Evolutionary conservation across 2,797 vertebrate genomes (phyloP).

Genomic region (Aselliscus stoliczkanus): DNA sequence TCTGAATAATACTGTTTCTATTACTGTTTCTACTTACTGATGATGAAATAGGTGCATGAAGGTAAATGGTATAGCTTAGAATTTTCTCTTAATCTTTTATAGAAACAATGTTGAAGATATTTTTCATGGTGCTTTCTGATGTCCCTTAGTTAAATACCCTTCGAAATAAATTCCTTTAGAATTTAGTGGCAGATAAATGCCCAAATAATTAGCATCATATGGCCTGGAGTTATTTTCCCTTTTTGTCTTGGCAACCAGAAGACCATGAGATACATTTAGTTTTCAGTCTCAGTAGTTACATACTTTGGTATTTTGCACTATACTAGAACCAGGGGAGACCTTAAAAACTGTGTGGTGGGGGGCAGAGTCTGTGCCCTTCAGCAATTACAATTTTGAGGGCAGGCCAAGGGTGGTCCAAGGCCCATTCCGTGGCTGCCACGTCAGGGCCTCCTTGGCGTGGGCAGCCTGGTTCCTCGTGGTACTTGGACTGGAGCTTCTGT

Average conservation of each 20-base stretch:
- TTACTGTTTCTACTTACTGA: background rate
- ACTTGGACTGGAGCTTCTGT: background rate
- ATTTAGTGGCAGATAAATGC: background rate
- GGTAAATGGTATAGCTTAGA: background rate
- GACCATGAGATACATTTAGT: background rate
- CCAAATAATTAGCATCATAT: background rate
- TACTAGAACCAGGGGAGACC: background rate
- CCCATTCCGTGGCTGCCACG: background rate
- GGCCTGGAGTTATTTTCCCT: background rate
- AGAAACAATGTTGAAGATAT: background rate
- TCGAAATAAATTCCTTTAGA: constrained; percentile 8
- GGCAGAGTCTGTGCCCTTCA: background rate
- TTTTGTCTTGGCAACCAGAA: constrained; percentile 2
- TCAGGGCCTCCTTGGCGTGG: background rate
- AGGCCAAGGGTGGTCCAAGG: background rate
- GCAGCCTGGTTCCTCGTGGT: background rate
- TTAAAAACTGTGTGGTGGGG: background rate
- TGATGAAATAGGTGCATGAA: background rate
- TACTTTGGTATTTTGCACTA: background rate
- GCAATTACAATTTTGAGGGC: background rate
- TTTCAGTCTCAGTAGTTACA: background rate
- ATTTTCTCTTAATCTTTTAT: background rate
- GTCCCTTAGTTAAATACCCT: background rate
- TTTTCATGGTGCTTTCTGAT: background rate
- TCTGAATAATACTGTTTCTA: background rate